Evolutionary conservation across 2,797 vertebrate genomes (phyloP), one percentile per base, ranked within the genome.

Genomic region (Amniataba percoides): DNA sequence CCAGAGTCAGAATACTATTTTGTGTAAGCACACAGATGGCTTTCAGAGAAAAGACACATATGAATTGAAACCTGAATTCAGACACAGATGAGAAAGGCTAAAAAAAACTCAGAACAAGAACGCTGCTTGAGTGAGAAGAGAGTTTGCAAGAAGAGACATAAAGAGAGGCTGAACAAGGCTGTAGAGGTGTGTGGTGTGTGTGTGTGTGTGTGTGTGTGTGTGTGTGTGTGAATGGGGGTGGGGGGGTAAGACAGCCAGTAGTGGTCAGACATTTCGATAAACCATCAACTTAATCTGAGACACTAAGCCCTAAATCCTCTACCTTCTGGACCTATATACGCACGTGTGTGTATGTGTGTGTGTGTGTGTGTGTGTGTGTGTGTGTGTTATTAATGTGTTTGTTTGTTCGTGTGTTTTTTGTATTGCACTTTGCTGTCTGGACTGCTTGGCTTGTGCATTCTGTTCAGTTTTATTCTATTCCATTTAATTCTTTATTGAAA

Each of bases 211-310:
- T n/a, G n/a, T n/a, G n/a, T n/a, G n/a, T n/a, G n/a, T n/a, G n/a
- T n/a, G n/a, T n/a, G n/a, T n/a, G n/a, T n/a, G n/a, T 68, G 18
- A 58, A 27, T 39, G 40, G 11, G 34, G 36, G 39, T 21, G 46
- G 23, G 42, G 40, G 15, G 64, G 16, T 59, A 43, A 80, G 46
- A 42, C 52, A 71, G 49, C 60, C 61, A 88, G 87, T 16, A 61
- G 61, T 59, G 71, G 84, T 82, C 85, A 87, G 73, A 83, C 83
- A 87, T 81, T 48, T 85, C 81, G 83, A 80, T 76, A 90, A 91
- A 39, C 83, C 77, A 31, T 81, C 84, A 86, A 86, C 84, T 88
- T 93, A 92, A 93, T 94, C 93, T 89, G 78, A 90, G 85, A 88
- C 83, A 78, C 76, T 89, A 89, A 92, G 87, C 91, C 88, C 77